Percentiles rank a stretch among this genome's conserved stretches.
These are phyloP conservation scores for Thaumatotibia leucotreta DNA, from an alignment of 1,140 invertebrate species.

Conservation along the genomic window DNA sequence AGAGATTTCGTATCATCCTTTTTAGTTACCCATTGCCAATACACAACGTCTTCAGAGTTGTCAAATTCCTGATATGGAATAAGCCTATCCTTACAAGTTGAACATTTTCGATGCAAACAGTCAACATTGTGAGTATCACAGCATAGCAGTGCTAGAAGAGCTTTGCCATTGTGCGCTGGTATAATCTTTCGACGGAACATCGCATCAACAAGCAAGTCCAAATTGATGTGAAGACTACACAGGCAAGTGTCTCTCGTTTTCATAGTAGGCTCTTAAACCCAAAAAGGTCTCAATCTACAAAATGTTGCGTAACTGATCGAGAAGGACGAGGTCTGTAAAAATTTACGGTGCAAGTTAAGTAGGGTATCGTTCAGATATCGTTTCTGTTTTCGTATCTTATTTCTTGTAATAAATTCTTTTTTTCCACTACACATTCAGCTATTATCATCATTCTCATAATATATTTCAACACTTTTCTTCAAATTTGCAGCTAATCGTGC, in stretches of 20 bases:
- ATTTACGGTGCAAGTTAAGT: background rate
- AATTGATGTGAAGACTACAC: slow-evolving; percentile 2
- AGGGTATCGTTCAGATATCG: background rate
- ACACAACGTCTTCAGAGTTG: too few species aligned
- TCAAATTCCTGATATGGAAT: too few species aligned
- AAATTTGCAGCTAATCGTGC: too few species aligned
- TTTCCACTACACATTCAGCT: background rate
- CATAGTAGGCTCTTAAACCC: background rate
- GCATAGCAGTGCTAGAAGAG: too few species aligned
- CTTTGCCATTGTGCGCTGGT: too few species aligned
- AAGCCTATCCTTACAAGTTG: too few species aligned
- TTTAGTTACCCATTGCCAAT: too few species aligned
- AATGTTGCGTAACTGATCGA: slow-evolving; percentile 4
- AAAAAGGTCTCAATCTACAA: slow-evolving; percentile 6
- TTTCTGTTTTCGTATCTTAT: slow-evolving; percentile 14
- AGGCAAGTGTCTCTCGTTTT: background rate
- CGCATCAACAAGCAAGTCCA: background rate
- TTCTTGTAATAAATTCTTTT: background rate
- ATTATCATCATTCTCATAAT: slow-evolving; percentile 15
- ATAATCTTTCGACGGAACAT: too few species aligned
- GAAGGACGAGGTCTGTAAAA: background rate
- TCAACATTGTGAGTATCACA: too few species aligned
- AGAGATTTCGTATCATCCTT: too few species aligned
- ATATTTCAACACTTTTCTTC: too few species aligned
- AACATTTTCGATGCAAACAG: too few species aligned